A percentile compares a stretch with the other conserved stretches of the same genome.
Conservation (phyloP, 2,797 vertebrate species). For the Amblyopsis hoosieri region DNA sequence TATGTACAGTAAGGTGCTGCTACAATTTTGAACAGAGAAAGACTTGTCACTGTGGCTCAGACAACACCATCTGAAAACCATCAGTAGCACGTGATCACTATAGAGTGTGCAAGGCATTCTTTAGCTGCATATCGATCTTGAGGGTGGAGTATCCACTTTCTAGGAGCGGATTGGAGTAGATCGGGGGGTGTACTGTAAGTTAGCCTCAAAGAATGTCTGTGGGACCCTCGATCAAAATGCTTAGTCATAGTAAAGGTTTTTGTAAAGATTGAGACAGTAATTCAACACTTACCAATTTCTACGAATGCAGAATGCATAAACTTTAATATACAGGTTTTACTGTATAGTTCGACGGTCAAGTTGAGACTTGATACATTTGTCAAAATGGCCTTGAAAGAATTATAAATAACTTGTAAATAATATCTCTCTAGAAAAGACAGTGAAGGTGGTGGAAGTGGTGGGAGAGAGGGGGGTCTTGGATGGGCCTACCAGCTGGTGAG, state of each 20-base stretch:
- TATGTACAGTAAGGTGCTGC: no score
- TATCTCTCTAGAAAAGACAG: not conserved
- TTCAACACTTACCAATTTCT: no score
- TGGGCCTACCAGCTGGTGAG: slow-evolving; percentile 87
- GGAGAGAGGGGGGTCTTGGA: not conserved
- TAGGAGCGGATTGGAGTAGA: not conserved
- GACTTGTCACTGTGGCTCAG: no score
- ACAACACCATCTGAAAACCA: no score
- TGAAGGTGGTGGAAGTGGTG: not conserved
- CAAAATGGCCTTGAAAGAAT: not conserved
- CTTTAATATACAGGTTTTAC: no score
- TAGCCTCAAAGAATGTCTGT: not conserved
- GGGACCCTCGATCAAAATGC: not conserved
- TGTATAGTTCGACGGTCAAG: no score
- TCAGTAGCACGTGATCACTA: no score
- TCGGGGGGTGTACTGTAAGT: not conserved
- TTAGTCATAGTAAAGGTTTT: not conserved
- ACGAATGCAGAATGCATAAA: no score
- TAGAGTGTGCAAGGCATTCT: not conserved
- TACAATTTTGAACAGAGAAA: no score
- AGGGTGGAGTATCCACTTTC: not conserved
- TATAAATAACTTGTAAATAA: no score
- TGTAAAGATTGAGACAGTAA: no score
- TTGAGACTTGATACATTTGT: not conserved
- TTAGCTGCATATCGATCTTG: not conserved